Conservation (phyloP, 2,797 vertebrate species). For the Girardinus metallicus region DNA sequence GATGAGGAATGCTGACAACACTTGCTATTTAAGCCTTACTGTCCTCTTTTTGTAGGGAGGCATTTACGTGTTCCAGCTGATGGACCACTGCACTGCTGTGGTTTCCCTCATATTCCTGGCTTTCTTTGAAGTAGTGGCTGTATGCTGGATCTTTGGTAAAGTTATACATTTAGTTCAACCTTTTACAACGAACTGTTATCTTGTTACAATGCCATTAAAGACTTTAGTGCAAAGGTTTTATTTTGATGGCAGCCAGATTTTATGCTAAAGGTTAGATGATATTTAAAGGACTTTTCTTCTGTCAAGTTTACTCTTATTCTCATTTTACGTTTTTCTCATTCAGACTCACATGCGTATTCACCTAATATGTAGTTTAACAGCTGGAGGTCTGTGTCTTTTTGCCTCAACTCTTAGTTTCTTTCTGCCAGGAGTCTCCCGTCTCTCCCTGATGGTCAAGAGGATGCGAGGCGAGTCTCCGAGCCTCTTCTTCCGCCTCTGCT, state of each 20-base stretch:
- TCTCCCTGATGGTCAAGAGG: conserved; percentile 74
- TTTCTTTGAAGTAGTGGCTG: conserved; percentile 79
- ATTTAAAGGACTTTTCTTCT: neutral
- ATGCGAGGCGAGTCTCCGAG: conserved; percentile 76
- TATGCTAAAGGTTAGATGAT: neutral
- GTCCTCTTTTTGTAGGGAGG: conserved; percentile 63
- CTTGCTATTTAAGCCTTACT: neutral
- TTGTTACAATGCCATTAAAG: neutral
- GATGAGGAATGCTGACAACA: neutral
- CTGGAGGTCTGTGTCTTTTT: neutral
- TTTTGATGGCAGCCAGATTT: neutral
- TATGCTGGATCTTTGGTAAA: conserved; percentile 83
- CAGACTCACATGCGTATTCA: neutral
- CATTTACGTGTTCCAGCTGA: conserved; percentile 83
- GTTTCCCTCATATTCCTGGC: conserved; percentile 81
- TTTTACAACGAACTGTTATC: neutral
- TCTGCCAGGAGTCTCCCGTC: conserved; percentile 62
- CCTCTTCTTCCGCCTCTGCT: conserved; percentile 79
- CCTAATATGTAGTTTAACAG: neutral
- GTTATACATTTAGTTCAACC: neutral
- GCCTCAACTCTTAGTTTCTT: neutral
- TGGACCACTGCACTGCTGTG: conserved; percentile 83
- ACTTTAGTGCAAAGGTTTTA: neutral
- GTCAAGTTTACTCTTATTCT: neutral
- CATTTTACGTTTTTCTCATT: neutral